These are phyloP conservation scores for Gobio occitaniae DNA, from an alignment of 2,797 vertebrate species.

Conservation along the genomic window DNA sequence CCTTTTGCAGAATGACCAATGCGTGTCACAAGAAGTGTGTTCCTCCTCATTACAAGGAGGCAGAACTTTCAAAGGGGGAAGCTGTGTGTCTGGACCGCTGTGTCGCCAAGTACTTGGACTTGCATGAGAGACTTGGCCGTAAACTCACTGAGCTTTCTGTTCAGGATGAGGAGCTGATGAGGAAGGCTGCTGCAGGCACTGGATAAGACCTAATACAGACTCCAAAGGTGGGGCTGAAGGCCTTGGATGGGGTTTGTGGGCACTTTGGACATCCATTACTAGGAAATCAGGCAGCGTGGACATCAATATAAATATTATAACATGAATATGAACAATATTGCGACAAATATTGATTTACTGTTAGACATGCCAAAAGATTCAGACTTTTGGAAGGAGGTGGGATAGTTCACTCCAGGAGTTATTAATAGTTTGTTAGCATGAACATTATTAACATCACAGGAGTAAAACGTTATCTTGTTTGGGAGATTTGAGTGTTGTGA, in stretches of 20 bases:
- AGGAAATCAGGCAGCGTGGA: not conserved
- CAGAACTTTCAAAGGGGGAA: conserved; percentile 94
- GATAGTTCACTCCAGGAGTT: not conserved
- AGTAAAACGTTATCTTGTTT: not conserved
- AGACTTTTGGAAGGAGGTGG: conserved; percentile 10
- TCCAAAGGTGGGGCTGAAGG: not conserved
- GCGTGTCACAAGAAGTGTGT: conserved; percentile 97
- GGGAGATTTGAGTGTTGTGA: not conserved
- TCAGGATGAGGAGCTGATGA: conserved; percentile 94
- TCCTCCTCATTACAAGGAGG: conserved; percentile 94
- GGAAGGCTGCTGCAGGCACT: conserved; percentile 82
- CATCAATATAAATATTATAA: not conserved
- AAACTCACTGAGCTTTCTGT: conserved; percentile 93
- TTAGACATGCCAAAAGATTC: not conserved
- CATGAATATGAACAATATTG: conserved; percentile 29
- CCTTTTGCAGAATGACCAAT: conserved; percentile 88
- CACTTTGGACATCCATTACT: conserved; percentile 1
- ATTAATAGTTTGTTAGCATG: conserved; percentile 2
- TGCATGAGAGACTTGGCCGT: conserved; percentile 93
- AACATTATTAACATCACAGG: not conserved
- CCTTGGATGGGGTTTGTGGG: conserved; percentile 14
- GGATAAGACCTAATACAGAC: conserved; percentile 62
- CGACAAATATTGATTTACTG: conserved; percentile 7
- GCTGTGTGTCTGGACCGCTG: conserved; percentile 95
- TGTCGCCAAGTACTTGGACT: conserved; percentile 96